A percentile compares a stretch with the other conserved stretches of the same genome.
Conservation (phyloP, 2,797 vertebrate genomes). For the Arctocebus calabarensis region DNA sequence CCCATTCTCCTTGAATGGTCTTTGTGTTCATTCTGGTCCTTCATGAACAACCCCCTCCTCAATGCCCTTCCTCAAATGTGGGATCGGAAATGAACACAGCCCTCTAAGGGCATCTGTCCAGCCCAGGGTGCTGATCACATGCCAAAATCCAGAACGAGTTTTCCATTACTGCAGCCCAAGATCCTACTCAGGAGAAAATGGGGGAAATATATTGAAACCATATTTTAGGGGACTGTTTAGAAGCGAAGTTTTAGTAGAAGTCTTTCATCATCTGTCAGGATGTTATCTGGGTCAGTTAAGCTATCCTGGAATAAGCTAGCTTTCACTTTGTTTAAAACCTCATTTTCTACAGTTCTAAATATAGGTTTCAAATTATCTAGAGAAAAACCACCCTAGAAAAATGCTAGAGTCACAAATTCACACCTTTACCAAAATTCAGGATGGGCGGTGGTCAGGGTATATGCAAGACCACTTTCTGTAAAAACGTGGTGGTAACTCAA, state of each 20-base stretch:
- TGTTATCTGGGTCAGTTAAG: slow-evolving; percentile 74
- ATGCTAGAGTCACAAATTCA: slow-evolving; percentile 13
- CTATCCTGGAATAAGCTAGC: slow-evolving; percentile 37
- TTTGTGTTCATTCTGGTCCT: background rate
- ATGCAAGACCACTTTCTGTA: background rate
- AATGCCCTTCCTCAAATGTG: background rate
- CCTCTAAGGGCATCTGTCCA: background rate
- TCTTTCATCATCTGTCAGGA: slow-evolving; percentile 18
- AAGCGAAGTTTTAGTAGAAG: slow-evolving; percentile 16
- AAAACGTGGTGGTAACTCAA: background rate
- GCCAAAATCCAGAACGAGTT: background rate
- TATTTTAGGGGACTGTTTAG: slow-evolving; percentile 14
- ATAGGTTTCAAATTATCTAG: slow-evolving; percentile 75
- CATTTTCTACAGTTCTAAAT: slow-evolving; percentile 77
- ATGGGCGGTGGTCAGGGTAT: background rate
- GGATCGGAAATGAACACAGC: background rate
- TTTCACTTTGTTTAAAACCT: slow-evolving; percentile 71
- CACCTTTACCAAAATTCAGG: background rate
- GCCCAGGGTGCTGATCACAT: background rate
- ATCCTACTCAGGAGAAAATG: background rate
- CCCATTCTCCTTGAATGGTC: background rate
- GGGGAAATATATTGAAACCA: background rate
- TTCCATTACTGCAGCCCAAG: background rate
- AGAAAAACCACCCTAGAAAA: slow-evolving; percentile 73
- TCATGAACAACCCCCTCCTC: background rate